Evolutionary conservation across 2,888 invertebrate species (phyloP).

Genomic region (Microctonus hyperodae): DNA sequence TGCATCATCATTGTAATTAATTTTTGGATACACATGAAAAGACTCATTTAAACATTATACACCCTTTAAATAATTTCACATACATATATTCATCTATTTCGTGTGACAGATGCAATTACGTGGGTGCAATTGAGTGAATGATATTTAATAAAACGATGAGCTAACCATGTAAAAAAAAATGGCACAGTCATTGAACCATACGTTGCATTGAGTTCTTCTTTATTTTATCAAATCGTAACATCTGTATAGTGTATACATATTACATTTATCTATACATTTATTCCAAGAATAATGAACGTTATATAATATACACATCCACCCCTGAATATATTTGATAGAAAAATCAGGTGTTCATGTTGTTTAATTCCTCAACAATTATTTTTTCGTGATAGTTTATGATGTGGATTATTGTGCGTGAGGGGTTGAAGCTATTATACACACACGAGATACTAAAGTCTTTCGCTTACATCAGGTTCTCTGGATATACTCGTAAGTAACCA

Average conservation of each 20-base stretch:
- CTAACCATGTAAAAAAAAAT: conserved; percentile 12
- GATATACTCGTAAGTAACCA: conserved; percentile 25
- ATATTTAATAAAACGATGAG: conserved; percentile 9
- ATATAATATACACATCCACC: conserved; percentile 13
- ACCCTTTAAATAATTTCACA: neutral
- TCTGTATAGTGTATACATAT: conserved; percentile 12
- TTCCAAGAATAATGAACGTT: neutral
- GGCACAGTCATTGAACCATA: conserved; percentile 15
- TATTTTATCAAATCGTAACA: conserved; percentile 24
- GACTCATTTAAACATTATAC: neutral
- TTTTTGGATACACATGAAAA: neutral
- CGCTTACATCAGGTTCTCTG: conserved; percentile 8
- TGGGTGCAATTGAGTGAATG: conserved; percentile 8
- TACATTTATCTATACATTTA: too few relatives aligned
- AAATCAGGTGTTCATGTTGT: conserved; percentile 27
- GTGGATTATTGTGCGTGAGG: conserved; percentile 1
- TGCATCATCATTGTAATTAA: neutral
- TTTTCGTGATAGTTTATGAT: neutral
- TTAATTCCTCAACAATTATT: conserved; percentile 25
- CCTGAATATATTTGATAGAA: conserved; percentile 14
- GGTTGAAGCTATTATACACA: conserved; percentile 7
- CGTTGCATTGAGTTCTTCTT: conserved; percentile 2
- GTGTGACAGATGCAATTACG: neutral
- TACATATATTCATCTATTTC: neutral
- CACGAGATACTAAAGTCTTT: conserved; percentile 21